These are phyloP conservation scores for Centrocercus urophasianus DNA, from an alignment of 2,113 vertebrate genomes.

Conservation along the genomic window DNA sequence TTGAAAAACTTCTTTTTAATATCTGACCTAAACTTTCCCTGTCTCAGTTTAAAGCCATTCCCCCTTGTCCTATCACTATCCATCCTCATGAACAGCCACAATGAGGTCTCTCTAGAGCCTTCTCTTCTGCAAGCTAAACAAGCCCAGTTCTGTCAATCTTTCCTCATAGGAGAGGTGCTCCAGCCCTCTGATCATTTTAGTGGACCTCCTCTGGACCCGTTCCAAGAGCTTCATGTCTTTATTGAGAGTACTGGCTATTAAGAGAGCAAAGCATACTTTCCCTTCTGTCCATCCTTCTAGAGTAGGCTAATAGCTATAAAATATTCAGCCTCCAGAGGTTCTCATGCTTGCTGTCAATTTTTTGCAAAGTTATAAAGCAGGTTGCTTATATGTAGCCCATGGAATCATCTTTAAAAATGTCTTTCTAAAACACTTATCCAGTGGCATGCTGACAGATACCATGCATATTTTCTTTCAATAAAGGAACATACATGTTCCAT, in stretches of 20 bases:
- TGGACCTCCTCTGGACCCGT: too few species aligned
- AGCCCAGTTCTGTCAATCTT: too few species aligned
- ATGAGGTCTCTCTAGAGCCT: too few species aligned
- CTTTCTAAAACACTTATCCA: not conserved
- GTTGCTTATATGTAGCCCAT: not conserved
- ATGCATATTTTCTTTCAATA: constrained; percentile 16
- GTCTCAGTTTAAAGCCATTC: too few species aligned
- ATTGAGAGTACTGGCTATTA: not conserved
- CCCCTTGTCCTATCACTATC: too few species aligned
- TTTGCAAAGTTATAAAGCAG: constrained; percentile 27
- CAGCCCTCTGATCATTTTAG: too few species aligned
- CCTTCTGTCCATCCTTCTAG: not conserved
- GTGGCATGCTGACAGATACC: not conserved
- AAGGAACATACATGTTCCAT: not conserved
- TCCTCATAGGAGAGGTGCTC: too few species aligned
- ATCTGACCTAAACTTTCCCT: too few species aligned
- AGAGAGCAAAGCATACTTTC: not conserved
- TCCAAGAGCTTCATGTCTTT: too few species aligned
- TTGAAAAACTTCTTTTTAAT: too few species aligned
- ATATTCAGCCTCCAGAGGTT: not conserved
- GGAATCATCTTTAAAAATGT: not conserved
- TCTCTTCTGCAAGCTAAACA: too few species aligned
- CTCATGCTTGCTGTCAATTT: constrained; percentile 11
- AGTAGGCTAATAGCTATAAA: not conserved
- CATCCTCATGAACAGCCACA: too few species aligned